These are phyloP conservation scores for Lophius piscatorius DNA, from an alignment of 2,113 vertebrate genomes.

Conservation along the genomic window DNA sequence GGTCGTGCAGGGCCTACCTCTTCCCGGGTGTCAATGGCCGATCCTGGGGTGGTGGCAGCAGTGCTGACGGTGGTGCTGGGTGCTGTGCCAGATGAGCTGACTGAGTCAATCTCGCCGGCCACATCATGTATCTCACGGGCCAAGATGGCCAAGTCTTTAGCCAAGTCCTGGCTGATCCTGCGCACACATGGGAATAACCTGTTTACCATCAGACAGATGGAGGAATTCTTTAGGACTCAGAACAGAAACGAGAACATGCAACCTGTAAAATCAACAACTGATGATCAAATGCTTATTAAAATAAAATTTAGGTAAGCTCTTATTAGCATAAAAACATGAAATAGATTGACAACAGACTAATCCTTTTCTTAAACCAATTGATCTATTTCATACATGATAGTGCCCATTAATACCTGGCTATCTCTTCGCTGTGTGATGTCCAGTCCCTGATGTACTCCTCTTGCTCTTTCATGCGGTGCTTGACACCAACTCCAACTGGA, in stretches of 20 bases:
- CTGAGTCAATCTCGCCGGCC: constrained; percentile 98
- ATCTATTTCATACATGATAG: constrained; percentile 3
- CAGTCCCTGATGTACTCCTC: constrained; percentile 98
- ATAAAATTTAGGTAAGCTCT: not conserved
- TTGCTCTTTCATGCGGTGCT: constrained; percentile 95
- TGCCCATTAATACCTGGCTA: constrained; percentile 88
- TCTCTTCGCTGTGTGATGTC: constrained; percentile 98
- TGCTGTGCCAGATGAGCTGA: constrained; percentile 98
- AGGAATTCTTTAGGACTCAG: constrained; percentile 69
- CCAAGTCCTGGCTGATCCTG: constrained; percentile 99
- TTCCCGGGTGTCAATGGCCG: constrained; percentile 99
- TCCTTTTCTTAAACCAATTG: not conserved
- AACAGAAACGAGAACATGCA: constrained; percentile 59
- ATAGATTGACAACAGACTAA: not conserved
- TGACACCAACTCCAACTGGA: constrained; percentile 82
- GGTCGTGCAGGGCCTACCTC: constrained; percentile 92
- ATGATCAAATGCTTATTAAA: not conserved
- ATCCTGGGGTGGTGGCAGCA: constrained; percentile 98
- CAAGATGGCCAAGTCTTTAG: constrained; percentile 93
- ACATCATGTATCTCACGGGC: constrained; percentile 99
- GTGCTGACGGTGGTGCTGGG: constrained; percentile 99
- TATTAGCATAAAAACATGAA: not conserved
- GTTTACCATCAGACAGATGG: constrained; percentile 79
- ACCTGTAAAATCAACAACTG: constrained; percentile 1
- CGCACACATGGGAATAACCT: constrained; percentile 88